Conservation (phyloP, 2,888 invertebrate genomes). For the Trachelus stipa region DNA sequence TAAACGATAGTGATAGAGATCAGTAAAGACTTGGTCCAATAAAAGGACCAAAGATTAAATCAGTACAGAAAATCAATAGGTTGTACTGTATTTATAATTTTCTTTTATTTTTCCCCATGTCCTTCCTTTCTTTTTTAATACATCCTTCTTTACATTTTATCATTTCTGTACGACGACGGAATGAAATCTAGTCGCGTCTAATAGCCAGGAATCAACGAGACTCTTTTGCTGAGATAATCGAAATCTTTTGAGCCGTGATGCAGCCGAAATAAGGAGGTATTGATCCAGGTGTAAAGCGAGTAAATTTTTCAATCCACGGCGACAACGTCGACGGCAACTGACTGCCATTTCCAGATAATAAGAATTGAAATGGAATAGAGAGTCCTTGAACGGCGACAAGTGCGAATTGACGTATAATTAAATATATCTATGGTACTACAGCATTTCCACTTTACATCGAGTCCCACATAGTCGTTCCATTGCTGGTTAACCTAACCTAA, state of each 20-base stretch:
- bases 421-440: neutral
- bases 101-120: neutral
- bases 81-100: neutral
- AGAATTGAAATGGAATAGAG: neutral
- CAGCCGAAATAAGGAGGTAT: neutral
- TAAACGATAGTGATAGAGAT: neutral
- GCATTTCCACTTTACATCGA: neutral
- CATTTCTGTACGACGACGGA: neutral
- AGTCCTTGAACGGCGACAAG: neutral
- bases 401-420: neutral
- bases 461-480: neutral
- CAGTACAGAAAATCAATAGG: neutral
- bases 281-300: neutral
- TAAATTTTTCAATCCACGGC: neutral
- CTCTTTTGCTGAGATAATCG: neutral
- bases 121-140: neutral
- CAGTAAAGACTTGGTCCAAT: neutral
- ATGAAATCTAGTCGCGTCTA: neutral
- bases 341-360: neutral
- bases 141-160: neutral
- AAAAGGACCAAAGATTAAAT: neutral
- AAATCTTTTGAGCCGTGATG: neutral
- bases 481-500: neutral
- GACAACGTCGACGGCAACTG: neutral
- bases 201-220: neutral